phyloP scores from a whole-genome alignment of 1,140 invertebrate genomes.

The Tribolium madens region DNA sequence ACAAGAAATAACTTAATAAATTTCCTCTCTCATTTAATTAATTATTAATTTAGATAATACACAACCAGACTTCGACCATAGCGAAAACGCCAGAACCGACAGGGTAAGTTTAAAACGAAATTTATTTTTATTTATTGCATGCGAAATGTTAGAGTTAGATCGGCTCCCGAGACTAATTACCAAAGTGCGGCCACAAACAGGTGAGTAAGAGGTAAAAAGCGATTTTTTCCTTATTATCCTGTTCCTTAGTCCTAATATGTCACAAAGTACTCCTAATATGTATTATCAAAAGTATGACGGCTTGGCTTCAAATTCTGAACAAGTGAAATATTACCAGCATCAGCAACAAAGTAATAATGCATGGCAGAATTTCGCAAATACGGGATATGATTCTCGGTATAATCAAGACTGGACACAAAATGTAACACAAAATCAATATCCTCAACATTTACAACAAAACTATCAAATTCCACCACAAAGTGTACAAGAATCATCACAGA shows the following conservation, averaged over 20 bases:
- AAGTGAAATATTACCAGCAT: not conserved
- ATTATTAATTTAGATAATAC: constrained; percentile 63
- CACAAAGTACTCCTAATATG: constrained; percentile 45
- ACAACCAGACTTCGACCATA: constrained; percentile 62
- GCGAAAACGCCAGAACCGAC: constrained; percentile 55
- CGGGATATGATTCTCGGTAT: too few relatives aligned
- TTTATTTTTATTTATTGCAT: constrained; percentile 39
- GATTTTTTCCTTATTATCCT: constrained; percentile 6
- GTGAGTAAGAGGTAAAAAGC: not conserved
- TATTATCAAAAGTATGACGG: not conserved
- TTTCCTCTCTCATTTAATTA: constrained; percentile 49
- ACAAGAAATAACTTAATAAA: constrained; percentile 35
- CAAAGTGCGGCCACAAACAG: not conserved
- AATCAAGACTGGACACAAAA: not conserved
- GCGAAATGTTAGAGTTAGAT: constrained; percentile 45
- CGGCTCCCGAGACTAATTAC: constrained; percentile 45
- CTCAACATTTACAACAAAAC: not conserved
- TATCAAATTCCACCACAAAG: not conserved
- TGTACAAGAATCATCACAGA: too few relatives aligned
- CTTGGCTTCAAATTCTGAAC: not conserved
- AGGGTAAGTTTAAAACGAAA: constrained; percentile 57
- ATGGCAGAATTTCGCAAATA: not conserved
- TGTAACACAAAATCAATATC: not conserved
- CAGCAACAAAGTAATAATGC: constrained; percentile 7
- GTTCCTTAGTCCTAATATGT: not conserved